These are phyloP conservation scores for Porites lutea DNA, from an alignment of 64 coral and sea anemone genomes.

Conservation along the genomic window DNA sequence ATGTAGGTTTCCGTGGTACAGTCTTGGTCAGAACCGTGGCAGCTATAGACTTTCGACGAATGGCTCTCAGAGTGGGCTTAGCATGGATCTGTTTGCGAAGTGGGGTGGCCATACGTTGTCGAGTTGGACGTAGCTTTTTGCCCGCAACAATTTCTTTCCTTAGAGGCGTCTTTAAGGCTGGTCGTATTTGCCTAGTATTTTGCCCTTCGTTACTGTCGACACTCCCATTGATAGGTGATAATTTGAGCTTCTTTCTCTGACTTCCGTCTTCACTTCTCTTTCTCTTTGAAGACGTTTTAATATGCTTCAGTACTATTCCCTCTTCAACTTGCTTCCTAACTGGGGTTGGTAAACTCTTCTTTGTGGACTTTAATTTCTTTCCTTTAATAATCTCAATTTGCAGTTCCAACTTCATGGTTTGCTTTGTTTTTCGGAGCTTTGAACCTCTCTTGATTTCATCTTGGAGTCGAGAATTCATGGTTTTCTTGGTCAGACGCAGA, in stretches of 20 bases:
- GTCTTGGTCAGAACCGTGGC: not conserved
- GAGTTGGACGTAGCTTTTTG: conserved; percentile 74
- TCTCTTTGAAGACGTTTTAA: conserved; percentile 20
- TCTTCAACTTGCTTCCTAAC: conserved; percentile 66
- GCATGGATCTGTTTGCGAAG: conserved; percentile 68
- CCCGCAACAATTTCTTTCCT: conserved; percentile 76
- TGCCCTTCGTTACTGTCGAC: not conserved
- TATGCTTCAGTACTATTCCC: conserved; percentile 55
- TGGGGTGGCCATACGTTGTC: conserved; percentile 65
- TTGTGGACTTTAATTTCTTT: conserved; percentile 77
- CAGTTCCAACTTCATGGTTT: conserved; percentile 62
- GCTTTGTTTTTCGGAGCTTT: conserved; percentile 69
- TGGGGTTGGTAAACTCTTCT: conserved; percentile 71
- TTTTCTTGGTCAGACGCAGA: conserved; percentile 77
- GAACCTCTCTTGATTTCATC: conserved; percentile 70
- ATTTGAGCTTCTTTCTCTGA: conserved; percentile 73
- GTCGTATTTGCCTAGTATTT: not conserved
- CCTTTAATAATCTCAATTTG: conserved; percentile 86
- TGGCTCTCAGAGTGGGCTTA: conserved; percentile 47
- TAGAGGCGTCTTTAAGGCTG: conserved; percentile 86
- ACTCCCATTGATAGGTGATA: conserved; percentile 9
- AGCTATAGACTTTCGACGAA: conserved; percentile 73
- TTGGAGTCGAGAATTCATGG: conserved; percentile 67
- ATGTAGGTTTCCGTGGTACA: conserved; percentile 73
- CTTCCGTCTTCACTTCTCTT: conserved; percentile 64